Percentiles rank a stretch among this genome's conserved stretches.
These are phyloP conservation scores for Heliconius erato DNA, from an alignment of 2,888 invertebrate species.

Conservation along the genomic window DNA sequence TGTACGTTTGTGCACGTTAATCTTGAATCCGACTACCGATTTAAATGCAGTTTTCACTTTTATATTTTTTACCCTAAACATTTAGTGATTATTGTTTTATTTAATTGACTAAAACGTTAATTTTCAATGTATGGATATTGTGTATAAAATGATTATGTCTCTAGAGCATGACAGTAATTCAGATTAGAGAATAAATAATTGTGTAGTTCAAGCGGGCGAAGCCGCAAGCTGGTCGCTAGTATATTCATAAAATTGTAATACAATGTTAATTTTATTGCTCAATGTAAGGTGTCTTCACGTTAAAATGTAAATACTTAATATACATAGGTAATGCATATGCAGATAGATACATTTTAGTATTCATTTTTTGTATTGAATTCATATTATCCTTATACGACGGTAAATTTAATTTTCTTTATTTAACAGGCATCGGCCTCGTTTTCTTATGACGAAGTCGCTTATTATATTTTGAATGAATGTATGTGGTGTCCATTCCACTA, in stretches of 20 bases:
- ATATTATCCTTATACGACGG: neutral
- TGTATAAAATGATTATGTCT: too few species aligned
- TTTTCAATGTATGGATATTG: too few species aligned
- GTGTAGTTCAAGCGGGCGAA: too few species aligned
- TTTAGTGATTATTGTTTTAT: too few species aligned
- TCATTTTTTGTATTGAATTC: neutral
- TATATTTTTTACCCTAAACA: too few species aligned
- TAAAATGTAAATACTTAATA: neutral
- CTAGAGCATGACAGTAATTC: too few species aligned
- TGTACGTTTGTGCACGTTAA: too few species aligned
- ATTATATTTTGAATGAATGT: neutral
- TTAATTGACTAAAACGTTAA: too few species aligned
- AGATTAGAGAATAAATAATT: too few species aligned
- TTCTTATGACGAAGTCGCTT: neutral
- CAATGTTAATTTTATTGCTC: neutral
- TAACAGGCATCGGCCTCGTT: neutral
- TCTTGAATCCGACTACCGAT: too few species aligned
- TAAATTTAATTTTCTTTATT: neutral
- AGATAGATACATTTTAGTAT: slow-evolving; percentile 7
- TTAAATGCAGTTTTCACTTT: too few species aligned
- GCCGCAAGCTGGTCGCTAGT: neutral
- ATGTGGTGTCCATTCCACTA: neutral
- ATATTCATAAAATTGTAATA: neutral
- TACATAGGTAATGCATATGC: neutral
- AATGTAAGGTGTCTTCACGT: neutral